These are phyloP conservation scores for Dermochelys coriacea DNA, from an alignment of 2,797 vertebrate genomes.

Conservation along the genomic window DNA sequence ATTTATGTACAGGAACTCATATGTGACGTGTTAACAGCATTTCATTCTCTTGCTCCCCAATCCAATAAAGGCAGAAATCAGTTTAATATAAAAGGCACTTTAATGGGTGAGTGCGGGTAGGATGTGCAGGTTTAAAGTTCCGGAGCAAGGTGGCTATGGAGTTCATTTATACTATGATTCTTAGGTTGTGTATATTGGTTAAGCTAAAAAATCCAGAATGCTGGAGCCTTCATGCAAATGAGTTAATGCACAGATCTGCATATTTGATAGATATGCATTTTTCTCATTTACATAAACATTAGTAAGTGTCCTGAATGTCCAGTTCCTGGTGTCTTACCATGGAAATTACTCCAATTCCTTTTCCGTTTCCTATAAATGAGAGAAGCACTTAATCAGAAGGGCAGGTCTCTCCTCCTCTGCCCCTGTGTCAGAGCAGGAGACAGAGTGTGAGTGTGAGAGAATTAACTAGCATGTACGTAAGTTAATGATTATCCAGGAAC, in stretches of 20 bases:
- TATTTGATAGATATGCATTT: background rate
- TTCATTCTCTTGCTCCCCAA: conserved; percentile 22
- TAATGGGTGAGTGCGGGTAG: conserved; percentile 23
- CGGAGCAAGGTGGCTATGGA: background rate
- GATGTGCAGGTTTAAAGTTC: background rate
- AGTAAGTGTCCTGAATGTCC: background rate
- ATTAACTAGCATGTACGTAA: too few relatives aligned
- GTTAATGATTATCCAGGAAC: background rate
- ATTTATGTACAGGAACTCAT: conserved; percentile 24
- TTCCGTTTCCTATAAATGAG: background rate
- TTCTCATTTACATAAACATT: background rate
- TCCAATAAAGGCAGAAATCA: background rate
- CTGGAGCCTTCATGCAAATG: conserved; percentile 21
- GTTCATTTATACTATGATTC: background rate
- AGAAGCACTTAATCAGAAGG: background rate
- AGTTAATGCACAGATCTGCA: conserved; percentile 20
- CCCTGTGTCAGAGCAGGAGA: fast-evolving
- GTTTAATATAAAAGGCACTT: conserved; percentile 36
- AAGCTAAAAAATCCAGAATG: conserved; percentile 6
- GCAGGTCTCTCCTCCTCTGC: background rate
- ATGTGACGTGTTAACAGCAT: background rate
- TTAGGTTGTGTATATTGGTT: background rate
- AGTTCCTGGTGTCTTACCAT: background rate
- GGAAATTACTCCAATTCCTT: conserved; percentile 1
- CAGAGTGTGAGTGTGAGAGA: background rate